A percentile compares a stretch with the other conserved stretches of the same genome.
phyloP scores from a whole-genome alignment of 2,113 vertebrate species.

The Bos javanicus region DNA sequence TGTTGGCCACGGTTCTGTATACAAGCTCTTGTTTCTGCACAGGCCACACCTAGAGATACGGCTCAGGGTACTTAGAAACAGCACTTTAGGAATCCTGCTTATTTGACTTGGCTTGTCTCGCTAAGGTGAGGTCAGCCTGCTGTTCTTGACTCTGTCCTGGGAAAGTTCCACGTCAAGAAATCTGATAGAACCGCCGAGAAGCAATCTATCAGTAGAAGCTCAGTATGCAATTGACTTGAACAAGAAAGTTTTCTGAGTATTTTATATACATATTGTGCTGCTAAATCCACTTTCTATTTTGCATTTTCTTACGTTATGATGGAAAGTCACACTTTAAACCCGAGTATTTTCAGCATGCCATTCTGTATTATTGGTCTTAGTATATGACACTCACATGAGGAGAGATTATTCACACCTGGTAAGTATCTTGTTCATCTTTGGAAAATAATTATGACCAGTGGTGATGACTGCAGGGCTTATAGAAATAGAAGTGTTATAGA shows the following conservation, averaged over 20 bases:
- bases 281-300: slow-evolving; percentile 14
- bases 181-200: not conserved
- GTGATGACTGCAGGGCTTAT: not conserved
- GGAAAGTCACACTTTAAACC: slow-evolving; percentile 30
- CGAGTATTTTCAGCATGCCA: not conserved
- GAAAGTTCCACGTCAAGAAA: not conserved
- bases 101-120: not conserved
- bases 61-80: not conserved
- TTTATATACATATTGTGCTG: not conserved
- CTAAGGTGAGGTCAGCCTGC: not conserved
- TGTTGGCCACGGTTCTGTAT: not conserved
- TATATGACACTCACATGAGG: not conserved
- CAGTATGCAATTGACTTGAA: not conserved
- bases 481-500: not conserved
- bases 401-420: slow-evolving; percentile 28
- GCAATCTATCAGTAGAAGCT: not conserved
- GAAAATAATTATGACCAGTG: slow-evolving; percentile 23
- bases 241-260: not conserved
- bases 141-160: not conserved
- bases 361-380: slow-evolving; percentile 21
- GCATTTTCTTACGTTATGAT: not conserved
- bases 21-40: not conserved
- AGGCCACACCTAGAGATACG: not conserved
- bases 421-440: slow-evolving; percentile 14
- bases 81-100: not conserved